Percentiles rank a stretch among this genome's conserved stretches.
phyloP scores from a whole-genome alignment of 1,140 invertebrate species.

The Neuroterus valhalla region DNA sequence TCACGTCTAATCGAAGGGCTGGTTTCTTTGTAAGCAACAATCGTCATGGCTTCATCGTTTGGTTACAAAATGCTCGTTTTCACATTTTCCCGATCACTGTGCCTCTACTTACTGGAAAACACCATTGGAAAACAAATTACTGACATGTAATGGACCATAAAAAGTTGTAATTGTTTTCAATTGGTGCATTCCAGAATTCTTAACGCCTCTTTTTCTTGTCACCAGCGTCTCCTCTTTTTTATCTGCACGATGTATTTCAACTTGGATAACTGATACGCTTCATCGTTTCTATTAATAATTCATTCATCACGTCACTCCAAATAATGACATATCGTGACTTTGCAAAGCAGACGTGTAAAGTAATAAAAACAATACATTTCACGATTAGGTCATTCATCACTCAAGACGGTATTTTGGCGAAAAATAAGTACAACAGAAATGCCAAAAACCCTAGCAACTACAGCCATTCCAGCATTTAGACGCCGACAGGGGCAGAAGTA shows the following conservation, averaged over 20 bases:
- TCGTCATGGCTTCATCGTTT: background rate
- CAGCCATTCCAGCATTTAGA: conserved; percentile 56
- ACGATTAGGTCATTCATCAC: conserved; percentile 61
- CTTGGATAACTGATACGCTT: conserved; percentile 11
- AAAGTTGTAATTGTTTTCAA: background rate
- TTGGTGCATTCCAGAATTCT: conserved; percentile 42
- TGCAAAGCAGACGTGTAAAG: conserved; percentile 4
- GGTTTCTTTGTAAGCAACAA: conserved; percentile 26
- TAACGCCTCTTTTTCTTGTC: conserved; percentile 48
- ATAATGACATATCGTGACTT: background rate
- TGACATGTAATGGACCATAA: background rate
- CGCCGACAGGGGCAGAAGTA: conserved; percentile 60
- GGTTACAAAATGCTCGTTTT: background rate
- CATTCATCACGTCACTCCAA: conserved; percentile 10
- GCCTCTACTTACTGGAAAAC: background rate
- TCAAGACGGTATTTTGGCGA: conserved; percentile 69
- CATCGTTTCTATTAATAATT: conserved; percentile 7
- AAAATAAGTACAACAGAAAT: conserved; percentile 72
- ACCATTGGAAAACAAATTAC: background rate
- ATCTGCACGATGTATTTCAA: conserved; percentile 8
- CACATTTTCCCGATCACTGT: background rate
- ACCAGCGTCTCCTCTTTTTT: conserved; percentile 36
- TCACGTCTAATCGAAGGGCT: conserved; percentile 44
- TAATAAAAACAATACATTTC: conserved; percentile 53
- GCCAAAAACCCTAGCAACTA: conserved; percentile 61